Evolutionary conservation across 1,140 invertebrate species (phyloP).

Genomic region (Drosophila sulfurigaster): DNA sequence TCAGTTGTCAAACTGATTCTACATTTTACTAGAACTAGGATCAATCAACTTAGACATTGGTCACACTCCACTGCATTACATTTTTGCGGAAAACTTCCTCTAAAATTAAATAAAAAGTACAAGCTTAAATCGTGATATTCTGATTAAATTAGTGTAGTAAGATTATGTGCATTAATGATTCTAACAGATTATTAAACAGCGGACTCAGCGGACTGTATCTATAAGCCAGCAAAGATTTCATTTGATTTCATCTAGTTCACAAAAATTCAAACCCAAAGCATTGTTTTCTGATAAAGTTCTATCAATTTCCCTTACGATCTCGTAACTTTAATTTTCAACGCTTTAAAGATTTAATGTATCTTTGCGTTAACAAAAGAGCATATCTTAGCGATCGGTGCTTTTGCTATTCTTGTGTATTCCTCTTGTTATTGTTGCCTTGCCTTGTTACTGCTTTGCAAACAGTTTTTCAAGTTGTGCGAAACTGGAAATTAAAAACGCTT

Average conservation of each 20-base stretch:
- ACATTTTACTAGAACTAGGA: no score
- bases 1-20: no score
- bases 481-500: constrained; percentile 79
- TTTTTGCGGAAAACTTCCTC: no score
- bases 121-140: no score
- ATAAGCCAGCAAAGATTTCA: background rate
- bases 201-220: background rate
- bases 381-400: background rate
- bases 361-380: background rate
- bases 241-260: no score
- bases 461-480: constrained; percentile 72
- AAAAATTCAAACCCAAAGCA: background rate
- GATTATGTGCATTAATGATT: background rate
- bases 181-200: background rate
- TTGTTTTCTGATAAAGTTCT: background rate
- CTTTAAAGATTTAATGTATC: background rate
- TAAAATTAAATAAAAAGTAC: no score
- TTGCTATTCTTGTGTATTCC: constrained; percentile 2
- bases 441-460: constrained; percentile 35
- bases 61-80: no score
- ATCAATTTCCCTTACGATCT: background rate
- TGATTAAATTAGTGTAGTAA: background rate
- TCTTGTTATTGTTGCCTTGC: constrained; percentile 9
- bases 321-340: background rate
- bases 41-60: no score